These are phyloP conservation scores for Zele albiditarsus DNA, from an alignment of 2,888 invertebrate genomes.

Conservation along the genomic window DNA sequence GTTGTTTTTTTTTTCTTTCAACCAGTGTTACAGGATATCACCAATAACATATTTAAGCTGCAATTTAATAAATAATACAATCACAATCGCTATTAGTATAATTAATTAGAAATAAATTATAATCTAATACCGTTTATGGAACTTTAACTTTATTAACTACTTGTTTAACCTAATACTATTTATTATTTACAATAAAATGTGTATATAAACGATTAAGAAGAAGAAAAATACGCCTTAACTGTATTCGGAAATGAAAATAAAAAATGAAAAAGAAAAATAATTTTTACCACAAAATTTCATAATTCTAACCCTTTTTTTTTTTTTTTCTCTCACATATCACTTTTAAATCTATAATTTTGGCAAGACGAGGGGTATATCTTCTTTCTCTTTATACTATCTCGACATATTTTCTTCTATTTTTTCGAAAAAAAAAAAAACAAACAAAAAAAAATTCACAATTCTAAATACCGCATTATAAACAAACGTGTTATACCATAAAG, in stretches of 20 bases:
- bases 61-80: constrained; percentile 66
- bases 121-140: constrained; percentile 53
- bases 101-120: constrained; percentile 60
- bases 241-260: neutral
- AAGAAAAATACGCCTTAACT: neutral
- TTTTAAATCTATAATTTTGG: constrained; percentile 41
- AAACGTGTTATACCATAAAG: neutral
- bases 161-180: constrained; percentile 34
- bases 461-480: neutral
- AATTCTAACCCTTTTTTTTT: constrained; percentile 25
- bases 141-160: constrained; percentile 35
- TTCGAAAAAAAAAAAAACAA: neutral
- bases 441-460: neutral
- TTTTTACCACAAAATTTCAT: neutral
- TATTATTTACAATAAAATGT: constrained; percentile 11
- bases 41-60: constrained; percentile 56
- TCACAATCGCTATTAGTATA: constrained; percentile 57
- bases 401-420: neutral
- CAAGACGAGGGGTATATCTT: constrained; percentile 41
- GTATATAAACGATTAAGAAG: constrained; percentile 48
- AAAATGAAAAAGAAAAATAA: neutral
- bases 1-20: constrained; percentile 29
- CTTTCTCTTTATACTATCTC: neutral
- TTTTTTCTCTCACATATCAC: neutral
- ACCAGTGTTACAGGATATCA: constrained; percentile 52